These are phyloP conservation scores for Reticulitermes lucifugus DNA, from an alignment of 2,888 invertebrate species.

Conservation along the genomic window DNA sequence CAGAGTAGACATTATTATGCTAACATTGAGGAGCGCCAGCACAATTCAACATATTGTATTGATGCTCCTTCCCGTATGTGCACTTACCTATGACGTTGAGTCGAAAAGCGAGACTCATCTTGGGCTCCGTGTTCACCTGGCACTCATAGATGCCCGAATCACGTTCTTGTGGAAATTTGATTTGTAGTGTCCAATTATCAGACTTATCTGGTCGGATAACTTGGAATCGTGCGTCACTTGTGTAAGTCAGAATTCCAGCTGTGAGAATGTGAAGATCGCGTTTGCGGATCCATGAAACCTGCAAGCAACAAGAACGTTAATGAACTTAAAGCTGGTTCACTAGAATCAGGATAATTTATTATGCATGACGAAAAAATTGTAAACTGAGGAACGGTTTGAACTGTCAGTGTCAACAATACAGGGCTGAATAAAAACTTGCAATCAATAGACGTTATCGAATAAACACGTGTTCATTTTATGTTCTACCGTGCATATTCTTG, in stretches of 20 bases:
- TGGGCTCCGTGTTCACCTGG: slow-evolving; percentile 91
- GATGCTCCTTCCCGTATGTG: background rate
- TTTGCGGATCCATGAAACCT: slow-evolving; percentile 88
- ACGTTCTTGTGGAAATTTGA: slow-evolving; percentile 84
- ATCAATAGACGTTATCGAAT: no score
- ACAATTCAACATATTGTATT: background rate
- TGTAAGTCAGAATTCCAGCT: slow-evolving; percentile 86
- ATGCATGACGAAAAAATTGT: no score
- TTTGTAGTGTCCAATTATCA: slow-evolving; percentile 88
- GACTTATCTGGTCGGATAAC: slow-evolving; percentile 85
- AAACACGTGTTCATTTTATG: no score
- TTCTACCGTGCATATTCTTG: no score
- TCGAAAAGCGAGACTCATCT: slow-evolving; percentile 85
- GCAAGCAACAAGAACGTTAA: slow-evolving; percentile 56
- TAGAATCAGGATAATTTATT: no score
- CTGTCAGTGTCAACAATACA: no score
- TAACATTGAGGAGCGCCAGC: no score
- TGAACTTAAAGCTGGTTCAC: no score
- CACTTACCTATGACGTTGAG: slow-evolving; percentile 83
- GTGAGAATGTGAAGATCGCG: slow-evolving; percentile 88
- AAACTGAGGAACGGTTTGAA: no score
- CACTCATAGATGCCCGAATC: slow-evolving; percentile 90
- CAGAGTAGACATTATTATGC: no score
- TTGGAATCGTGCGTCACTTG: slow-evolving; percentile 88
- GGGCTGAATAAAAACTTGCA: no score